Percentiles rank a stretch among this genome's conserved stretches.
Conservation (phyloP, 2,888 invertebrate genomes). For the Machimus rusticus region DNA sequence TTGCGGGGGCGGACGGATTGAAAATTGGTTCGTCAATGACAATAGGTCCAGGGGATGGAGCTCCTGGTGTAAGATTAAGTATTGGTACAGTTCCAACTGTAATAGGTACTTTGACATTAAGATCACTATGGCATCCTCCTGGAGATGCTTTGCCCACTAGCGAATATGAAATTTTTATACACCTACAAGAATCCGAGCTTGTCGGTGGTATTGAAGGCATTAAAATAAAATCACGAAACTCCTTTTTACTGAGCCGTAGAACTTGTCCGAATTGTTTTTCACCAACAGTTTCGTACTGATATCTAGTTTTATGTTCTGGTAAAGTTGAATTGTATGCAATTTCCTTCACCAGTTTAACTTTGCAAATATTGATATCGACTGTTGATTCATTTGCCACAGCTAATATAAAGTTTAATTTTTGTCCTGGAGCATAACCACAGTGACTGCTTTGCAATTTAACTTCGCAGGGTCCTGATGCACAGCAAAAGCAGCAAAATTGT, state of each 20-base stretch:
- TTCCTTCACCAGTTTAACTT: neutral
- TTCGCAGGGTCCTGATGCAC: neutral
- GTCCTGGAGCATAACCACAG: conserved; percentile 30
- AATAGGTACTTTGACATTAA: neutral
- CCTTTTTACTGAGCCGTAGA: neutral
- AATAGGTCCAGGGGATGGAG: neutral
- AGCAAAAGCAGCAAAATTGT: conserved; percentile 24
- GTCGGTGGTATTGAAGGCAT: conserved; percentile 12
- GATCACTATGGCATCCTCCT: neutral
- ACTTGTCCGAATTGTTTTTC: neutral
- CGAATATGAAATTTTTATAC: conserved; percentile 5
- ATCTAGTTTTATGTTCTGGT: neutral
- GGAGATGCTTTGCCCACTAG: neutral
- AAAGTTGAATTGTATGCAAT: neutral
- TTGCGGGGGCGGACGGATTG: neutral
- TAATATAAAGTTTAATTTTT: neutral
- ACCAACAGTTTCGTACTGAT: neutral
- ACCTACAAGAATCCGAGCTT: neutral
- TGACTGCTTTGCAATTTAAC: neutral
- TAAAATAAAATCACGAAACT: neutral
- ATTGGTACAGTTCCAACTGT: conserved; percentile 14
- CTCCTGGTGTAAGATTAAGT: neutral
- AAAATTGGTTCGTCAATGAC: neutral
- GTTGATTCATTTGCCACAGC: conserved; percentile 8
- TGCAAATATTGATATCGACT: neutral